phyloP scores from a whole-genome alignment of 1,140 invertebrate species.

The Brachionus sp. region DNA sequence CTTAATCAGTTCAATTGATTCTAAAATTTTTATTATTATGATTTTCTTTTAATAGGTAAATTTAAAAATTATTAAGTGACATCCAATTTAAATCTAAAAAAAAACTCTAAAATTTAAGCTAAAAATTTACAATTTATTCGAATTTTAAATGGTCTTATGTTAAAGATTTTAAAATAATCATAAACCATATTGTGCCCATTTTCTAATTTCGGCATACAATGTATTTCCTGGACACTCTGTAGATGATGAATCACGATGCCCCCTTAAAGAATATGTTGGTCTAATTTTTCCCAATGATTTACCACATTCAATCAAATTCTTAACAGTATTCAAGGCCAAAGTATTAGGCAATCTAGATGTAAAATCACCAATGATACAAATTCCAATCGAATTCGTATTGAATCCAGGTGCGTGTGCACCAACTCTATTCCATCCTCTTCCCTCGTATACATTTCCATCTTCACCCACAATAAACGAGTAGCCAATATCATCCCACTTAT shows the following conservation, averaged over 20 bases:
- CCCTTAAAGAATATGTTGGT: constrained; percentile 49
- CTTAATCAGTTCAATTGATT: too few species aligned
- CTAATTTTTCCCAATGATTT: constrained; percentile 47
- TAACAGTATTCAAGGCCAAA: constrained; percentile 47
- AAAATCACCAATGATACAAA: constrained; percentile 68
- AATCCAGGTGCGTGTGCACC: constrained; percentile 67
- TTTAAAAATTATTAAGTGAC: too few species aligned
- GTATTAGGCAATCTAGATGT: constrained; percentile 48
- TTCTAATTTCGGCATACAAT: constrained; percentile 49
- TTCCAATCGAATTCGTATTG: constrained; percentile 65
- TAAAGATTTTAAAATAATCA: neutral
- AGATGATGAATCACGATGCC: constrained; percentile 48
- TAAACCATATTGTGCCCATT: neutral
- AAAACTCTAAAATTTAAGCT: too few species aligned
- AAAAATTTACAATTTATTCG: too few species aligned
- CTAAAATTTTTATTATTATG: too few species aligned
- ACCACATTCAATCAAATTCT: constrained; percentile 49
- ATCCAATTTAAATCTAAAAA: too few species aligned
- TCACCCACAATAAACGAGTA: constrained; percentile 51
- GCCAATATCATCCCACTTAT: constrained; percentile 52
- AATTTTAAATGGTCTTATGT: too few species aligned
- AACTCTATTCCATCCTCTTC: constrained; percentile 52
- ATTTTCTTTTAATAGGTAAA: too few species aligned
- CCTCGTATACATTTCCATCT: constrained; percentile 51
- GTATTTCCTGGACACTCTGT: constrained; percentile 49